Conservation (phyloP, 1,140 invertebrate genomes). For the Drosophila parvula region DNA sequence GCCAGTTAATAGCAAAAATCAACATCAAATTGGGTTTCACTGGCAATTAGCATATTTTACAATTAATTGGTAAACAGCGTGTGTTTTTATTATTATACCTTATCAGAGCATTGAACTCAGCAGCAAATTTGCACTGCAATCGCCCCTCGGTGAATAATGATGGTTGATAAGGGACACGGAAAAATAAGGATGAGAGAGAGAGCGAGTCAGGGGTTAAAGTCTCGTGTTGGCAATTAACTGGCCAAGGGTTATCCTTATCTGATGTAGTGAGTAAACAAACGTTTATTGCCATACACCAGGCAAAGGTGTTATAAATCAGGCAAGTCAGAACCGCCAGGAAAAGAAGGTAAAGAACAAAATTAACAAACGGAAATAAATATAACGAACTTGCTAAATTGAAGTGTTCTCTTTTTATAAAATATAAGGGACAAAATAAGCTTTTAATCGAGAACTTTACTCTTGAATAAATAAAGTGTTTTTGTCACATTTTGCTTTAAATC, state of each 20-base stretch:
- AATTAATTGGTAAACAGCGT: slow-evolving; percentile 63
- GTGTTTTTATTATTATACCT: slow-evolving; percentile 28
- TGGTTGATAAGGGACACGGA: slow-evolving; percentile 10
- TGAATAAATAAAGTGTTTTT: not conserved
- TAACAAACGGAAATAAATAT: not conserved
- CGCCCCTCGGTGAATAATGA: slow-evolving; percentile 22
- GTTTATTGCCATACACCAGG: slow-evolving; percentile 29
- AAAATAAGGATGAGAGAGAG: not conserved
- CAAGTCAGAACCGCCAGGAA: not conserved
- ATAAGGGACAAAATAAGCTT: no score
- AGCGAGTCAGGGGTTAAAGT: slow-evolving; percentile 4
- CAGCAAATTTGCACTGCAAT: slow-evolving; percentile 25
- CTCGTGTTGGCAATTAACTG: slow-evolving; percentile 31
- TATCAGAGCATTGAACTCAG: slow-evolving; percentile 22
- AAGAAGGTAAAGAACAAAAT: not conserved
- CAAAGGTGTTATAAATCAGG: slow-evolving; percentile 34
- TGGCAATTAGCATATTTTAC: slow-evolving; percentile 75
- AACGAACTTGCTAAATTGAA: not conserved
- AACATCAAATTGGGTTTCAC: slow-evolving; percentile 26
- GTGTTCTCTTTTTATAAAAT: not conserved
- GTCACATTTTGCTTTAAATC: not conserved
- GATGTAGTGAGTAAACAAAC: slow-evolving; percentile 19
- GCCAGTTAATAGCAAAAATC: slow-evolving; percentile 8
- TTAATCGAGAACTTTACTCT: not conserved
- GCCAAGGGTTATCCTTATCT: slow-evolving; percentile 31